Evolutionary conservation across 92 coral and sea anemone species (phyloP).

Genomic region (Umimayanthus chanpuru): DNA sequence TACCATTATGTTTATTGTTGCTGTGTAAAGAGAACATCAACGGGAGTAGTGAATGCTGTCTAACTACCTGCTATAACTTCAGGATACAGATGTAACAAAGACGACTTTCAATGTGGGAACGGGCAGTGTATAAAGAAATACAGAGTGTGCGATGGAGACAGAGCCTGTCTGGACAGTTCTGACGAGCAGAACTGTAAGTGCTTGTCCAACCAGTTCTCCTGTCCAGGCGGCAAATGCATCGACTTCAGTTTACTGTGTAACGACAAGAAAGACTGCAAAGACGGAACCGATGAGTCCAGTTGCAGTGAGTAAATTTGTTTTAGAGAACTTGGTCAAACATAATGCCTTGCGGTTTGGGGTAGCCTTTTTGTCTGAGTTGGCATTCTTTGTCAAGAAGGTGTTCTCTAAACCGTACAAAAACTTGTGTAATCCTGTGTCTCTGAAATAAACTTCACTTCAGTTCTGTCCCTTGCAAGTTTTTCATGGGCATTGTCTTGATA

Average conservation of each 20-base stretch:
- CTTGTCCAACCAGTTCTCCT: conserved; percentile 55
- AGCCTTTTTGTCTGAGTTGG: too few species aligned
- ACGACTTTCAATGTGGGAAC: conserved; percentile 69
- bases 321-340: background rate
- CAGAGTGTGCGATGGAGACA: conserved; percentile 75
- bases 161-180: conserved; percentile 67
- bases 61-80: background rate
- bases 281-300: conserved; percentile 77
- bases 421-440: too few species aligned
- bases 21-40: too few species aligned
- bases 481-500: too few species aligned
- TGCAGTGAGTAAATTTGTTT: conserved; percentile 58
- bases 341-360: too few species aligned
- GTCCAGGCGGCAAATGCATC: conserved; percentile 64
- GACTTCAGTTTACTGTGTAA: conserved; percentile 60
- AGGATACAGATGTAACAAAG: conserved; percentile 60
- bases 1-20: too few species aligned
- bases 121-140: conserved; percentile 61
- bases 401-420: too few species aligned
- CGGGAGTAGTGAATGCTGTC: background rate
- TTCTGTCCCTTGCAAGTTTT: too few species aligned
- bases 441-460: too few species aligned
- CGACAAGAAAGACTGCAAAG: conserved; percentile 57
- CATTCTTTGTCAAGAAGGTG: too few species aligned
- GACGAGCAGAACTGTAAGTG: conserved; percentile 77